These are phyloP conservation scores for human (Homo sapiens) DNA, from an alignment of 2,113 vertebrate genomes.

Conservation along the genomic window GRCh38 chr9:28696001-28696500, in stretches of 20 bases:
- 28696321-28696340: not conserved
- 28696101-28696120: not conserved
- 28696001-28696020: not conserved
- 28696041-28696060: not conserved
- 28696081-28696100: not conserved
- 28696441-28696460: not conserved
- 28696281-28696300: not conserved
- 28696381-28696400: not conserved
- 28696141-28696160: not conserved
- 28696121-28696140: not conserved
- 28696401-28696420: not conserved
- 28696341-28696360: not conserved
- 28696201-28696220: not conserved
- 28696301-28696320: not conserved
- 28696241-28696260: not conserved
- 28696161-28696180: not conserved
- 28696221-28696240: not conserved
- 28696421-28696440: not conserved
- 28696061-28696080: not conserved
- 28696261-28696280: not conserved
- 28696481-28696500: not conserved
- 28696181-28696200: not conserved
- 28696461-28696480: not conserved
- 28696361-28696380: not conserved
- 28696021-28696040: not conserved